Percentiles rank a stretch among this genome's conserved stretches.
These are phyloP conservation scores for Mongoloraphidia duomilia DNA, from an alignment of 2,888 invertebrate species.

Conservation along the genomic window DNA sequence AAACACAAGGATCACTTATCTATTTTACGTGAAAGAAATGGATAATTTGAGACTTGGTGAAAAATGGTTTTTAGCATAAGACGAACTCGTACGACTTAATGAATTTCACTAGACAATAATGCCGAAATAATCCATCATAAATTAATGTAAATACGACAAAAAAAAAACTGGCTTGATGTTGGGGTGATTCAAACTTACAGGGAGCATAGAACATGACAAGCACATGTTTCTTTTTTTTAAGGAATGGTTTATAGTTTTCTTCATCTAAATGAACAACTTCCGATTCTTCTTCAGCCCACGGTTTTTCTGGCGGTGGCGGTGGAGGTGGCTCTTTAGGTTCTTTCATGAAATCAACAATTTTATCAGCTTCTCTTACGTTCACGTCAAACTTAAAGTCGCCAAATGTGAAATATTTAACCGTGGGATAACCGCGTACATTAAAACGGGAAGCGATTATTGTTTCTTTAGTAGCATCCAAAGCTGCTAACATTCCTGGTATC, in stretches of 20 bases:
- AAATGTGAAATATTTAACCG: constrained; percentile 60
- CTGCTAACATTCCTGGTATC: constrained; percentile 62
- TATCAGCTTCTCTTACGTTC: constrained; percentile 57
- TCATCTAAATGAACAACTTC: constrained; percentile 65
- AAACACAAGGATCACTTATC: too few relatives aligned
- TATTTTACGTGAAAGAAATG: too few relatives aligned
- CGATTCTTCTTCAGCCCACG: constrained; percentile 63
- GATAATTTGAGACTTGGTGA: too few relatives aligned
- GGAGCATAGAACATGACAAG: constrained; percentile 87
- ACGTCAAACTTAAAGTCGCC: constrained; percentile 70
- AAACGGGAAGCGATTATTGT: constrained; percentile 49
- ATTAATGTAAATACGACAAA: too few relatives aligned
- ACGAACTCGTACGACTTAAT: too few relatives aligned
- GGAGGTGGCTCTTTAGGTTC: constrained; percentile 71
- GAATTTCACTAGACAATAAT: background rate
- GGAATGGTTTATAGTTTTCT: constrained; percentile 52
- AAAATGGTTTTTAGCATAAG: too few relatives aligned
- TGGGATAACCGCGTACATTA: constrained; percentile 65
- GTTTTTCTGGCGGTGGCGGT: constrained; percentile 64
- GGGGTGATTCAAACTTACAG: constrained; percentile 43
- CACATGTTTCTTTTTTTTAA: constrained; percentile 77
- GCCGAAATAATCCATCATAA: too few relatives aligned
- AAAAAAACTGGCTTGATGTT: too few relatives aligned
- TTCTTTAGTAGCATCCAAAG: constrained; percentile 74
- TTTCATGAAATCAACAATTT: constrained; percentile 71